phyloP scores from a whole-genome alignment of 2,113 vertebrate species.

The Hydropotes inermis region DNA sequence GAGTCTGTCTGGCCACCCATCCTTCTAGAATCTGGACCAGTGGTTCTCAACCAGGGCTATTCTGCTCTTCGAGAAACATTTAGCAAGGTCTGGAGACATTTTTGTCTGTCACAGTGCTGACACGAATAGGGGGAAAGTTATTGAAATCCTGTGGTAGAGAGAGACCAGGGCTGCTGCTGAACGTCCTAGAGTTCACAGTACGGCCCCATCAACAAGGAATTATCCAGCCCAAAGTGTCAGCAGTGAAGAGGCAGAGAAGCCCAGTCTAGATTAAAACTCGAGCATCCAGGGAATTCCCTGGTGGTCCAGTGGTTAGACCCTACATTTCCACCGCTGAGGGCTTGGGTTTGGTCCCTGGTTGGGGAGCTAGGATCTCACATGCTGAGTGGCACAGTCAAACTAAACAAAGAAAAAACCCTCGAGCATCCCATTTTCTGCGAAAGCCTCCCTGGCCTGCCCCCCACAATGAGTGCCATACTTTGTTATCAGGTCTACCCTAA shows the following conservation, averaged over 20 bases:
- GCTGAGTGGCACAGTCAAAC: not conserved
- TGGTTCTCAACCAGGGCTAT: not conserved
- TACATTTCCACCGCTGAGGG: not conserved
- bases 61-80: not conserved
- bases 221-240: not conserved
- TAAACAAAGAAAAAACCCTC: not conserved
- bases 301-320: not conserved
- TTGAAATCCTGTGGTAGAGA: not conserved
- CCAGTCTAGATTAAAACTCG: not conserved
- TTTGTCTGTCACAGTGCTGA: not conserved
- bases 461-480: not conserved
- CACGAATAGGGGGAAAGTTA: not conserved
- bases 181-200: not conserved
- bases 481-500: not conserved
- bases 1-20: not conserved
- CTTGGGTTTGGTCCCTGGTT: not conserved
- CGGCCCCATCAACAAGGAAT: not conserved
- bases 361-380: not conserved
- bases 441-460: not conserved
- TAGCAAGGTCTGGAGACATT: not conserved
- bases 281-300: not conserved
- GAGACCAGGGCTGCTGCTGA: not conserved
- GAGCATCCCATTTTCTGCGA: not conserved
- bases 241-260: not conserved
- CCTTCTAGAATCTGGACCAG: not conserved